Evolutionary conservation across 2,113 vertebrate species (phyloP).

Genomic region (Misgurnus mizolepis): DNA sequence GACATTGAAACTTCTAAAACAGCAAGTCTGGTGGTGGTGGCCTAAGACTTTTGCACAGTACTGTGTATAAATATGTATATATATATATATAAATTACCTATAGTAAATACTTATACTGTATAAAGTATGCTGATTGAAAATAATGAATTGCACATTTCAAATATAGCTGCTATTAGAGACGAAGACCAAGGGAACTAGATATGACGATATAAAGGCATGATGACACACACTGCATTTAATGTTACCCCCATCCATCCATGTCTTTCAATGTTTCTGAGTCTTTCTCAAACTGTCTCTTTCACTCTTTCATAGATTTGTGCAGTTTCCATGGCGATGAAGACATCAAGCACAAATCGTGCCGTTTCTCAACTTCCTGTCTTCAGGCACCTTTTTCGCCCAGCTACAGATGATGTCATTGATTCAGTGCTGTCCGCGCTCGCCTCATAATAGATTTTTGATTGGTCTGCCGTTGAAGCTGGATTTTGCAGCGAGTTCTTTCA

Average conservation of each 20-base stretch:
- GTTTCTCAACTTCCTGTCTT: constrained; percentile 68
- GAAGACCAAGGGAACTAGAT: neutral
- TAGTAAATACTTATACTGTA: too few species aligned
- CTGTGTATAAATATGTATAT: too few species aligned
- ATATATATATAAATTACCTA: too few species aligned
- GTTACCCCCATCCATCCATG: neutral
- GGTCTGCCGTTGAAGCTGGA: constrained; percentile 46
- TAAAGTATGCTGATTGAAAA: neutral
- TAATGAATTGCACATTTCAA: constrained; percentile 17
- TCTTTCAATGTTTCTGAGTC: constrained; percentile 23
- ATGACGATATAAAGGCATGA: neutral
- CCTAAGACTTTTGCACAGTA: too few species aligned
- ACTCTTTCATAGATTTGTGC: constrained; percentile 60
- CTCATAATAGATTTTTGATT: constrained; percentile 65
- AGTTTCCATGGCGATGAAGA: constrained; percentile 75
- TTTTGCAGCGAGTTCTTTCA: constrained; percentile 41
- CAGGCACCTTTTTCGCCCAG: constrained; percentile 68
- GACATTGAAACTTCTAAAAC: too few species aligned
- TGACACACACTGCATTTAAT: constrained; percentile 23
- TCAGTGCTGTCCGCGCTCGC: constrained; percentile 48
- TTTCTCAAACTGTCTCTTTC: constrained; percentile 43
- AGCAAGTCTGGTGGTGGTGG: too few species aligned
- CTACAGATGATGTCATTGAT: constrained; percentile 77
- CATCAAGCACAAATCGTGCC: constrained; percentile 60
- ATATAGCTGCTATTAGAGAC: neutral